A percentile compares a stretch with the other conserved stretches of the same genome.
Evolutionary conservation across 2,888 invertebrate species (phyloP).

Genomic region (Eupsilia transversa): DNA sequence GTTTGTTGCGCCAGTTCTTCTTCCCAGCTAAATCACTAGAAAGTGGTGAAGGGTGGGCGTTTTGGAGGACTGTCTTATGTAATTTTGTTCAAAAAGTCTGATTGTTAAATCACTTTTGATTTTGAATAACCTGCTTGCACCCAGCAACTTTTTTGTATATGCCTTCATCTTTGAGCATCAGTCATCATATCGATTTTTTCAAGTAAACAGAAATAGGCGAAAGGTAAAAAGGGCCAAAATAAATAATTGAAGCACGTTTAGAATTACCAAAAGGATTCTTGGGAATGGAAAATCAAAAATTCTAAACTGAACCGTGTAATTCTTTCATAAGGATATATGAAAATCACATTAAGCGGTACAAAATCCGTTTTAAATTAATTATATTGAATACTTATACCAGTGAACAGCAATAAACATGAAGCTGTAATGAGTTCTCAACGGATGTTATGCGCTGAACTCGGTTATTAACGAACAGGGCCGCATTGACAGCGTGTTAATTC

Average conservation of each 20-base stretch:
- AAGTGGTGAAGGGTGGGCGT: no score
- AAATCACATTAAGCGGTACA: background rate
- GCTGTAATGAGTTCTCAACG: conserved; percentile 44
- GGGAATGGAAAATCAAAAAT: no score
- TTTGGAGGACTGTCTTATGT: no score
- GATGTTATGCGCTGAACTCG: conserved; percentile 27
- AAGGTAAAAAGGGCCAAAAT: background rate
- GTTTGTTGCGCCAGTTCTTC: no score
- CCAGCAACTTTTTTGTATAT: background rate
- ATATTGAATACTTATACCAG: conserved; percentile 15
- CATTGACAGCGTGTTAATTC: background rate
- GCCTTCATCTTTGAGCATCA: background rate
- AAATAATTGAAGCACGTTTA: background rate
- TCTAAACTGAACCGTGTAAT: no score
- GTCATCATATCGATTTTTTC: no score
- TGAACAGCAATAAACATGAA: conserved; percentile 16
- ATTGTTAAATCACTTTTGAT: no score
- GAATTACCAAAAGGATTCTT: background rate
- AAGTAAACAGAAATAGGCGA: background rate
- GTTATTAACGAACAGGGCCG: conserved; percentile 12
- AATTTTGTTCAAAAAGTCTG: no score
- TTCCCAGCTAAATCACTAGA: no score
- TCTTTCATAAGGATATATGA: background rate
- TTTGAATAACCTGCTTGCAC: no score
- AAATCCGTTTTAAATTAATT: conserved; percentile 16